Evolutionary conservation across 2,797 vertebrate genomes (phyloP), one percentile per base, ranked within the genome.

Genomic region (Mastacembelus armatus): DNA sequence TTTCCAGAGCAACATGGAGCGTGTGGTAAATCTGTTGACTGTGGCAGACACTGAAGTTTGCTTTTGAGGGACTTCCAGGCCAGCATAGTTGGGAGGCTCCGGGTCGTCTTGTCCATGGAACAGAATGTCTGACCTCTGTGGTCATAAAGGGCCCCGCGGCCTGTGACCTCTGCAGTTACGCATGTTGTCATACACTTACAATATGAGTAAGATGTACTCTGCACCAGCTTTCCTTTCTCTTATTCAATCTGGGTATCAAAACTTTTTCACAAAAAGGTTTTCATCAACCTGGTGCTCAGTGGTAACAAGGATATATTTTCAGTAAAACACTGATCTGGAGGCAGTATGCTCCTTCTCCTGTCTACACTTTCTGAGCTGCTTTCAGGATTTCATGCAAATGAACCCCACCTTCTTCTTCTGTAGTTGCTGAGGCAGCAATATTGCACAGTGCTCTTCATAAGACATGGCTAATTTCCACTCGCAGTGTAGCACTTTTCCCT

Each of bases 21-120:
- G 43, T 84, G 85, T 75, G 85, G 77, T 83, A 58, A 73, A 81
- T 64, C 74, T 85, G 77, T 90, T 84, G 84, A 88, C 76, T 67
- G 77, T 83, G 83, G 87, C 77, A 67, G 67, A 64, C 44, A 24
- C 61, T 67, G 55, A 35, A 68, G 77, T 85, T 85, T 75, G 56
- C 71, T 75, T 88, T 83, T 86, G 85, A 85, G 71, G 44, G 35
- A 63, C 59, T 43, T 85, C 80, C 83, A 88, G 85, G 88, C 83
- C 80, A 16, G 78, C 75, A 71, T 70, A 66, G 68, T 78, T 62
- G 5, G 66, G 64, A 85, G 85, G 83, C 83, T 85, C 80, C 78
- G 35, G 67, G 72, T 79, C 48, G 72, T 87, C 78, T 71, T 86
- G 69, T 83, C 58, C 69, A 1, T 4, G 51, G 79, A 74, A 79